These are phyloP conservation scores for Herpailurus yagouaroundi DNA, from an alignment of 2,113 vertebrate species.

Conservation along the genomic window DNA sequence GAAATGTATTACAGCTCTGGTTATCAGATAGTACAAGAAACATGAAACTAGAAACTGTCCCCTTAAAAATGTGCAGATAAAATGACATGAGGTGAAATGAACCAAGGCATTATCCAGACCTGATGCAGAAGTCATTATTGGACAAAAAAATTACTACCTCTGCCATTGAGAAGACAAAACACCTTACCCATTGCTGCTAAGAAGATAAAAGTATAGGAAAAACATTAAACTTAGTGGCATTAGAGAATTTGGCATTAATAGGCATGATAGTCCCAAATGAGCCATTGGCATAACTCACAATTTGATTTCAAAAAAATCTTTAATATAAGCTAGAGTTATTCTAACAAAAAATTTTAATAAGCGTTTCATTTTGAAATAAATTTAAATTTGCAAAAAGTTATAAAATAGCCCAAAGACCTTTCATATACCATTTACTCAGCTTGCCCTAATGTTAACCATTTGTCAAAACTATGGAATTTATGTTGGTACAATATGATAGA, in stretches of 20 bases:
- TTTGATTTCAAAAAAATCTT: not conserved
- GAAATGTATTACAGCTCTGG: conserved; percentile 16
- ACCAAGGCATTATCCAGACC: not conserved
- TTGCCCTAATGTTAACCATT: not conserved
- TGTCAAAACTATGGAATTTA: not conserved
- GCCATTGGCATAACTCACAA: not conserved
- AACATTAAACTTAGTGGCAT: not conserved
- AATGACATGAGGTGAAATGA: not conserved
- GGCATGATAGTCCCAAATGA: not conserved
- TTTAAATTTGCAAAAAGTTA: not conserved
- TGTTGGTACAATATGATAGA: not conserved
- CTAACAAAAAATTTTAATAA: not conserved
- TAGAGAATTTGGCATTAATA: not conserved
- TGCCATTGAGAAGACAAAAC: not conserved
- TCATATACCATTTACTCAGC: not conserved
- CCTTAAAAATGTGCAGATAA: not conserved
- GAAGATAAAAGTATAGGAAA: not conserved
- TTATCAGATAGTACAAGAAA: not conserved
- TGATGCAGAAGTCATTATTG: not conserved
- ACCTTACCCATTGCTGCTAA: not conserved
- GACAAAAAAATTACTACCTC: not conserved
- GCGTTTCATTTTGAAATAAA: not conserved
- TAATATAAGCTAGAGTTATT: not conserved
- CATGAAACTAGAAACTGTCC: not conserved
- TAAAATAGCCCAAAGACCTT: not conserved